Percentiles rank a stretch among this genome's conserved stretches.
phyloP scores from a whole-genome alignment of 2,113 vertebrate genomes.

The Megaceryle maxima region DNA sequence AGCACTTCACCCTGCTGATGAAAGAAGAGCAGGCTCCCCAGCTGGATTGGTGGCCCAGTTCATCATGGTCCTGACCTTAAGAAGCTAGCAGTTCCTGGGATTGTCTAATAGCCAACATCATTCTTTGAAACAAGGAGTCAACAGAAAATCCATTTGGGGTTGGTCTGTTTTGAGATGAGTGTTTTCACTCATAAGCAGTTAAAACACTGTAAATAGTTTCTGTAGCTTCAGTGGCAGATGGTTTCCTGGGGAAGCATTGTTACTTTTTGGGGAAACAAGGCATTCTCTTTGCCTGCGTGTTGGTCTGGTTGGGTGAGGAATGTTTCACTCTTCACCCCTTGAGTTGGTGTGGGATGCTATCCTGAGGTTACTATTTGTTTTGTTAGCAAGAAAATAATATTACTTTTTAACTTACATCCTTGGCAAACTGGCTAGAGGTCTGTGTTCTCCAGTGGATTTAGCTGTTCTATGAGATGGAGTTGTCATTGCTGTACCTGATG shows the following conservation, averaged over 20 bases:
- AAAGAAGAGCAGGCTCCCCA: background rate
- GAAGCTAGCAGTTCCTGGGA: background rate
- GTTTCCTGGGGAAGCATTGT: background rate
- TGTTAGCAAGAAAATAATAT: background rate
- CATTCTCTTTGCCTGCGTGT: background rate
- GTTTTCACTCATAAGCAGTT: background rate
- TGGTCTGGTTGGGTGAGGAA: background rate
- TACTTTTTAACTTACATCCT: background rate
- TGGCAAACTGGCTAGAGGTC: background rate
- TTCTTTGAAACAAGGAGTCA: background rate
- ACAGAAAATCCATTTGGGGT: background rate
- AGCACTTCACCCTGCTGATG: background rate
- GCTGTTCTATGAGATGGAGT: background rate
- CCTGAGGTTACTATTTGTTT: background rate
- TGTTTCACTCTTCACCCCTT: accelerated
- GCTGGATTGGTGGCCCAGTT: background rate
- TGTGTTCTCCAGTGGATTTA: background rate
- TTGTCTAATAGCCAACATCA: background rate
- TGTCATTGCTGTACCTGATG: background rate
- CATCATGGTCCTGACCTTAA: background rate
- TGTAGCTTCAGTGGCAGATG: background rate
- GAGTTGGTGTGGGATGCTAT: background rate
- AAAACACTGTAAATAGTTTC: background rate
- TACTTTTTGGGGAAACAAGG: accelerated
- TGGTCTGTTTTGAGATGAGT: background rate